Evolutionary conservation across 2,888 invertebrate genomes (phyloP).

Genomic region (Cephus spinipes): DNA sequence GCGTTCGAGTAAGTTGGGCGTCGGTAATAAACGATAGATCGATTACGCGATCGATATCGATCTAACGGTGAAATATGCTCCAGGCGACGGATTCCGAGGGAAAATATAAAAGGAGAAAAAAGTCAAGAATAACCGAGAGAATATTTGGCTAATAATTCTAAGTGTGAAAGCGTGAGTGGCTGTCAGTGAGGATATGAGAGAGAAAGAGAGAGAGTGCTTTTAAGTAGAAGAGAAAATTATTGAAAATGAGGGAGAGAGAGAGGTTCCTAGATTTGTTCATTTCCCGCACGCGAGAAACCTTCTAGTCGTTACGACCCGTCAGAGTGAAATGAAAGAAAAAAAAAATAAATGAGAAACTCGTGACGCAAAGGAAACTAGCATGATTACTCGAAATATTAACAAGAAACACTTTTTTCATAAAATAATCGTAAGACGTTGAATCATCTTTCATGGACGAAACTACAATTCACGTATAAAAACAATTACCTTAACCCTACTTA

Average conservation of each 20-base stretch:
- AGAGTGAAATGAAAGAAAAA: neutral
- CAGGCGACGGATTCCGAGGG: neutral
- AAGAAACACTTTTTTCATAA: slow-evolving; percentile 6
- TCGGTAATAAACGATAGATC: neutral
- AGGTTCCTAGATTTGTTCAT: neutral
- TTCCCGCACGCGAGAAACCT: neutral
- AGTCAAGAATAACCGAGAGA: neutral
- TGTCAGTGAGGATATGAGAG: neutral
- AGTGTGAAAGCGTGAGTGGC: neutral
- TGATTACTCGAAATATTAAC: slow-evolving; percentile 7
- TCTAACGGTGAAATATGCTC: neutral
- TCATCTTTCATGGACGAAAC: slow-evolving; percentile 9
- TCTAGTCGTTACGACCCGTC: neutral
- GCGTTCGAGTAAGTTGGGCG: neutral
- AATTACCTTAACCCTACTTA: slow-evolving; percentile 13
- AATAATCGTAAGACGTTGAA: slow-evolving; percentile 12
- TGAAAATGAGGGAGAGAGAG: neutral
- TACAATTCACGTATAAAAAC: slow-evolving; percentile 8
- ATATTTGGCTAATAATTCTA: neutral
- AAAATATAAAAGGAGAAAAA: neutral
- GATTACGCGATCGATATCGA: neutral
- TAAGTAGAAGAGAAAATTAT: neutral
- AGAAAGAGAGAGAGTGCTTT: neutral
- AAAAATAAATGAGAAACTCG: neutral
- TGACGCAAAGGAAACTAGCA: slow-evolving; percentile 1